Conservation (phyloP, 1,140 invertebrate species). For the Pristionchus pacificus region DNA sequence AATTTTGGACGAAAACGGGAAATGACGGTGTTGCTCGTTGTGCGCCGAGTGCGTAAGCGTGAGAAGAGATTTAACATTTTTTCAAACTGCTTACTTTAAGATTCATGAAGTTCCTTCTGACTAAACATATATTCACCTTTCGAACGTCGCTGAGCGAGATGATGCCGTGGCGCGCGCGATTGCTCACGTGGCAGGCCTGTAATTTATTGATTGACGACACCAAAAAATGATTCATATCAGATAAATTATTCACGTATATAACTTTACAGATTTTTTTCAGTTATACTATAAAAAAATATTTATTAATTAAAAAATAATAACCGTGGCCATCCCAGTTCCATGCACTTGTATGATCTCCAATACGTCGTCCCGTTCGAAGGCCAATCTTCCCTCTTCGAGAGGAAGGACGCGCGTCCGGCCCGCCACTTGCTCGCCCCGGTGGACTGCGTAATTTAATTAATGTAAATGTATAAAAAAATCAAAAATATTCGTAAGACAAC, state of each 20-base stretch:
- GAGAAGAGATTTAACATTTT: no score
- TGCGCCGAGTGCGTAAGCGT: no score
- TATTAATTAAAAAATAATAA: no score
- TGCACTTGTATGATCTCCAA: conserved; percentile 16
- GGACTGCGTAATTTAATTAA: not conserved
- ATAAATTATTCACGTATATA: not conserved
- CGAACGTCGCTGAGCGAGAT: not conserved
- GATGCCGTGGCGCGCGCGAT: not conserved
- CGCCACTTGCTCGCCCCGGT: conserved; percentile 14
- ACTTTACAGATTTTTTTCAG: not conserved
- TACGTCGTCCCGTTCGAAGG: conserved; percentile 2
- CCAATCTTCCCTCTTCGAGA: not conserved
- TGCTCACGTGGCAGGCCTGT: conserved; percentile 7
- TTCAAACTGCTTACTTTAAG: no score
- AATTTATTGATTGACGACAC: not conserved
- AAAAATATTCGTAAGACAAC: no score
- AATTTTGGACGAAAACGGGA: no score
- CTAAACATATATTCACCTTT: no score
- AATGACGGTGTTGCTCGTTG: no score
- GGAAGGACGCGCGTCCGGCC: not conserved
- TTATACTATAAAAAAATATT: no score
- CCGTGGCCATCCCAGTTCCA: not conserved
- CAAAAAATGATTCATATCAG: not conserved
- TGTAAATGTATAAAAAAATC: not conserved
- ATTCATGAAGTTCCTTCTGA: conserved; percentile 1